Evolutionary conservation across 1,140 invertebrate genomes (phyloP), one percentile per base, ranked within the genome.

Genomic region (Arctopsyche grandis): DNA sequence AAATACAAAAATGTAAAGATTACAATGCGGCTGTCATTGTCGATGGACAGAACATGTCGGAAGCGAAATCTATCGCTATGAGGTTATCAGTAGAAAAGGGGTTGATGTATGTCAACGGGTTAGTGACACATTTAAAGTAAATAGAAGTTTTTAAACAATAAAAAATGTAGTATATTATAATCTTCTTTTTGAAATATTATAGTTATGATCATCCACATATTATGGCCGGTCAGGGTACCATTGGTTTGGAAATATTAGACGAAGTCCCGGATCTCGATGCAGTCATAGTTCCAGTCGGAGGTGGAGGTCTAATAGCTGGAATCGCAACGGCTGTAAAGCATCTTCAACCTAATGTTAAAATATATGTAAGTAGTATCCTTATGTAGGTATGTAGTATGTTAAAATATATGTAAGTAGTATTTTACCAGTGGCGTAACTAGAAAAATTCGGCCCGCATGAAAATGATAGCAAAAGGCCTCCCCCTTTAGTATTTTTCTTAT

Each of bases 191-290:
- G 22, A 9, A 4, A 38, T 38, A 38, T 38, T 38, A 38, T 84
- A 95, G 95, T 0, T 97, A 97, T 84, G 97, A 98, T 86, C 95
- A 98, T 87, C 96, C 96, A 0, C 91, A 97, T 83, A 97, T 98
- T 56, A 93, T 98, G 87, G 95, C 97, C 1, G 97, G 97, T 0
- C 96, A 98, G 87, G 97, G 97, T 9, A 98, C 96, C 0, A 92
- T 97, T 81, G 97, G 96, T 0, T 85, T 98, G 79, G 97, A 98
- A 86, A 97, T 98, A 60, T 85, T 97, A 4, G 95, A 97, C 84
- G 95, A 98, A 86, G 92, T 95, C 0, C 88, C 91, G 0, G 89
- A 94, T 75, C 90, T 94, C 0, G 93, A 95, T 84, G 93, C 94
- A 0, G 90, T 95, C 0, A 86, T 95, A 14, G 92, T 98, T 4